Evolutionary conservation across 2,113 vertebrate genomes (phyloP), one percentile per base, ranked within the genome.

Genomic region (Mola mola): DNA sequence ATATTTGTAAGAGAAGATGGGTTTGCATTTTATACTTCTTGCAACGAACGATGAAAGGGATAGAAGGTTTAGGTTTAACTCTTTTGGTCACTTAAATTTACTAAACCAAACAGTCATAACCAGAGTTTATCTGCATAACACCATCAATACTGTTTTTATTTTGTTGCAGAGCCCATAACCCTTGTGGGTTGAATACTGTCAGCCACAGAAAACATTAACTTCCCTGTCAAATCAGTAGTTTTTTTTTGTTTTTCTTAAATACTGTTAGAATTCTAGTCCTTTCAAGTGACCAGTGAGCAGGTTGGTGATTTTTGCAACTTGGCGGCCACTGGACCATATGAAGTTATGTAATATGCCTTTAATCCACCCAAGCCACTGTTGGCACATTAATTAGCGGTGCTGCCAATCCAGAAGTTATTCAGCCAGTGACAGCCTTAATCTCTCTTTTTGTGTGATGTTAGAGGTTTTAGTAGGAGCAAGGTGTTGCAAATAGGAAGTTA

Each of bases 301-400:
- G 16, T 21, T 68, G 38, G 34, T 44, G 55, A 17, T 72, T 40
- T 66, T 34, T 71, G 52, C 47, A 55, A 66, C n/a, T 29, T 4
- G 19, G 20, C 26, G 25, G 28, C 55, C 21, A 29, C 31, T 74
- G 19, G 16, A 62, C 46, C 48, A 66, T 33, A 51, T 34, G 60
- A 79, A 67, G 81, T 85, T 87, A 63, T 67, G 60, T 71, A 85
- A 88, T 58, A 63, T 61, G 71, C 22, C 48, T 59, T 52, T 81
- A 79, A 83, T 66, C 73, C 67, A 51, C 29, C 29, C 7, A 4
- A 53, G 59, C 50, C 47, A 75, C 31, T 37, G 55, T 52, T 55
- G 56, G 62, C 19, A 22, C 59, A 52, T 66, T 72, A 73, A 82
- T 74, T 67, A 66, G 62, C 22, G 1, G 11, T 31, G 62, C 71